Evolutionary conservation across 1,140 invertebrate genomes (phyloP).

Genomic region (Drosophila malerkotliana): DNA sequence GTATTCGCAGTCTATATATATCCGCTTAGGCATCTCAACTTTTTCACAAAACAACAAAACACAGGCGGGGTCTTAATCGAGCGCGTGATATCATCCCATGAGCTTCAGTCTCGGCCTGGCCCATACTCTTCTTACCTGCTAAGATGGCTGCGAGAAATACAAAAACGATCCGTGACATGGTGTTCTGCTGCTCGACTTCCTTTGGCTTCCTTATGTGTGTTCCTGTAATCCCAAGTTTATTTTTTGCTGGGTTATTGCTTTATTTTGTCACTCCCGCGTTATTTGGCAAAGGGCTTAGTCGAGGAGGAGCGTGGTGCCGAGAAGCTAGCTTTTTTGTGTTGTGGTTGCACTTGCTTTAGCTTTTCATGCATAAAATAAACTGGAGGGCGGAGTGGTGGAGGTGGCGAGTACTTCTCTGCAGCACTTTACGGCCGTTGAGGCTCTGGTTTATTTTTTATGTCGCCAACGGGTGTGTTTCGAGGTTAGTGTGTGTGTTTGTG

Average conservation of each 20-base stretch:
- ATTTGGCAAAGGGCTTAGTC: slow-evolving; percentile 24
- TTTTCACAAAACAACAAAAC: slow-evolving; percentile 15
- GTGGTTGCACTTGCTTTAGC: slow-evolving; percentile 60
- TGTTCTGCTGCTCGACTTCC: slow-evolving; percentile 29
- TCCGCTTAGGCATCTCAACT: slow-evolving; percentile 13
- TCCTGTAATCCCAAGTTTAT: slow-evolving; percentile 63
- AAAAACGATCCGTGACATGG: slow-evolving; percentile 78
- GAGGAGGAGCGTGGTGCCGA: slow-evolving; percentile 26
- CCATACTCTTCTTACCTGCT: slow-evolving; percentile 71
- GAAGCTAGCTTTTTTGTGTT: slow-evolving; percentile 41
- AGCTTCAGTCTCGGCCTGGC: slow-evolving; percentile 8
- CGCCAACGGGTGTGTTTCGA: not conserved
- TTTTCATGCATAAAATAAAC: slow-evolving; percentile 70
- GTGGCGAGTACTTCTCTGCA: slow-evolving; percentile 24
- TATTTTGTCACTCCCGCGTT: slow-evolving; percentile 43
- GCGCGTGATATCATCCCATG: slow-evolving; percentile 55
- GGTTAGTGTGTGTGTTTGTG: slow-evolving; percentile 11
- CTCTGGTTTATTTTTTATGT: slow-evolving; percentile 38
- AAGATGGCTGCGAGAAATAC: slow-evolving; percentile 75
- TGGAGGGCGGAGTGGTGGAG: not conserved
- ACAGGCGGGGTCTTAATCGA: slow-evolving; percentile 30
- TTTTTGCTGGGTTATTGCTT: slow-evolving; percentile 27
- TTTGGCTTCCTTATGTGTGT: slow-evolving; percentile 37
- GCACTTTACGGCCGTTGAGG: slow-evolving; percentile 69
- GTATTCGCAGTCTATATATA: slow-evolving; percentile 8